Base-by-base conservation (phyloP, 2,888 invertebrate species). In the Branchinecta sandiegonensis region DNA sequence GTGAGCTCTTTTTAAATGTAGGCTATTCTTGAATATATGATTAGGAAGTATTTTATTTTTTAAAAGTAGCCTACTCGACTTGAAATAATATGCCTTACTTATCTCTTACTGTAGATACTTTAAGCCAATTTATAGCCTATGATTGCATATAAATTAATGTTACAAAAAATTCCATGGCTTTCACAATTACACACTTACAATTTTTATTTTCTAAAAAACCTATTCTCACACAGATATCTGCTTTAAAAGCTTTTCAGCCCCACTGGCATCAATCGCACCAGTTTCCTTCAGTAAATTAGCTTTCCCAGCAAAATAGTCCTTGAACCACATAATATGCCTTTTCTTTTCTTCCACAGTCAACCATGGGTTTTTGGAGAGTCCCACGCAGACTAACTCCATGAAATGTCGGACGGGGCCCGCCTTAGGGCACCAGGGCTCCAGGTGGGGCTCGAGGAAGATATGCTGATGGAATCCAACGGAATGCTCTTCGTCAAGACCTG, bases 321-420 rank as follows among this genome's bases (percentile, higher is more conserved):
- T 86, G 77, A 88, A 97, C 96, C 96, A 97, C 71, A 85, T 78
- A 65, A 99, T 88, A 75, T 94, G 93, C 12, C 88, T 90, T 71
- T 82, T 83, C 77, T 99, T 99, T 74, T 94, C 90, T 72, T 86
- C 78, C 0, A 88, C 90, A 0, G 89, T 89, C 74, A 96, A 82
- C 78, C 90, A 92, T 0, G 93, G 87, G 80, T 97, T 99, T 78
- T 94, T 94, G 0, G 94, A 93, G 1, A 99, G 81, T 8, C 96
- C 97, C 0, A 88, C 85, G 73, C 90, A 88, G 0, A 97, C 95
- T 8, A 97, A 81, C 75, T 99, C 95, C 97, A 99, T 97, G 77
- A 94, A 99, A 78, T 96, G 92, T 9, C 94, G 83, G 72, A 99
- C 82, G 0, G 97, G 96, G 0, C 96, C 97, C 73, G 82, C 85